Evolutionary conservation across 2,797 vertebrate genomes (phyloP).

Genomic region (Xenentodon cancila): DNA sequence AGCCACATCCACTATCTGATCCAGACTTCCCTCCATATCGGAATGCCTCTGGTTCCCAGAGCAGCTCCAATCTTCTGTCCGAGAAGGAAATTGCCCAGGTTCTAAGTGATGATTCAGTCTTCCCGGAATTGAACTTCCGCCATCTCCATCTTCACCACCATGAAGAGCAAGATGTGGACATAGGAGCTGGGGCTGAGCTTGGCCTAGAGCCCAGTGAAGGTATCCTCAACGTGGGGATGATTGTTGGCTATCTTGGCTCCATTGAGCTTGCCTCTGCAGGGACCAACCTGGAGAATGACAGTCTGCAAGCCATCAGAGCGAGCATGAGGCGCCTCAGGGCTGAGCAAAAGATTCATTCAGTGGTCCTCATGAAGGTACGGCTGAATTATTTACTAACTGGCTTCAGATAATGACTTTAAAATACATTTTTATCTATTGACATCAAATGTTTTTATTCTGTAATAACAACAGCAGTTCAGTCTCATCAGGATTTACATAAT

Average conservation of each 20-base stretch:
- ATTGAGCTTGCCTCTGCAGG: conserved; percentile 94
- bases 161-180: conserved; percentile 65
- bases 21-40: conserved; percentile 79
- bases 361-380: conserved; percentile 90
- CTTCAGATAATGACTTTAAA: background rate
- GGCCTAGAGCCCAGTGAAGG: conserved; percentile 83
- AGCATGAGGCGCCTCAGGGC: conserved; percentile 97
- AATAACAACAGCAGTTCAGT: background rate
- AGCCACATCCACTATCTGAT: conserved; percentile 83
- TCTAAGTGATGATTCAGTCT: conserved; percentile 86
- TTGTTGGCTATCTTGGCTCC: conserved; percentile 97
- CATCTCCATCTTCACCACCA: conserved; percentile 70
- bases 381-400: conserved; percentile 1
- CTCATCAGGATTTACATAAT: background rate
- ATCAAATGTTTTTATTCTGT: background rate
- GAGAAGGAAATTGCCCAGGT: conserved; percentile 87
- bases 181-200: conserved; percentile 77
- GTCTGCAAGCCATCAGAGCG: conserved; percentile 95
- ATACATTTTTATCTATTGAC: background rate
- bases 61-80: conserved; percentile 81
- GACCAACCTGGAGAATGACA: conserved; percentile 91
- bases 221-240: conserved; percentile 97
- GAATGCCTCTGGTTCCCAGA: conserved; percentile 55
- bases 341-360: conserved; percentile 94
- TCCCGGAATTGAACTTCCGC: conserved; percentile 76